Conservation (phyloP, 2,888 invertebrate species). For the Rhynchonema sp. region DNA sequence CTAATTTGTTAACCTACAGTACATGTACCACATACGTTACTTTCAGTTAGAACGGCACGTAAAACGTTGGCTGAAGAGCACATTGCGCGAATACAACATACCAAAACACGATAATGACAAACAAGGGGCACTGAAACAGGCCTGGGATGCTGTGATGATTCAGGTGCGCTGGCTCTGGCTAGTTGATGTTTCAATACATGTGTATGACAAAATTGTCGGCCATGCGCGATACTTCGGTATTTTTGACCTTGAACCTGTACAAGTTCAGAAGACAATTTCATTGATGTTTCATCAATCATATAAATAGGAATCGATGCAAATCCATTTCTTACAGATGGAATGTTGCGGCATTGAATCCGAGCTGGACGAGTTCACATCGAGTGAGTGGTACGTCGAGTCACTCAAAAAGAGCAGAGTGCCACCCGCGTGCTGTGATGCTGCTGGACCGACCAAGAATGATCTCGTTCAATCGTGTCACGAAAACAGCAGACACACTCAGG, state of each 20-base stretch:
- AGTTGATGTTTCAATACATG: too few species aligned
- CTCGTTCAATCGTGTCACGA: background rate
- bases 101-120: background rate
- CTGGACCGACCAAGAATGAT: background rate
- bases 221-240: too few species aligned
- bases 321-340: background rate
- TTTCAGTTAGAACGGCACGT: background rate
- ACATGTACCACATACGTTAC: too few species aligned
- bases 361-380: background rate
- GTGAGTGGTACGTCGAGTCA: background rate
- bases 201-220: too few species aligned
- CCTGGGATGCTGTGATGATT: background rate
- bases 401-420: background rate
- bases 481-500: background rate
- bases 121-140: background rate
- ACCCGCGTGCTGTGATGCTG: background rate
- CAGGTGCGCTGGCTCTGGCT: background rate
- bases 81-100: background rate
- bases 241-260: too few species aligned
- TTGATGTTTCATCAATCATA: too few species aligned
- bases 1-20: too few species aligned
- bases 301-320: too few species aligned
- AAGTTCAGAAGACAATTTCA: background rate
- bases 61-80: background rate
- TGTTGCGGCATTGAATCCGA: background rate